phyloP scores from a whole-genome alignment of 2,888 invertebrate genomes.

The Argyresthia goedartella region DNA sequence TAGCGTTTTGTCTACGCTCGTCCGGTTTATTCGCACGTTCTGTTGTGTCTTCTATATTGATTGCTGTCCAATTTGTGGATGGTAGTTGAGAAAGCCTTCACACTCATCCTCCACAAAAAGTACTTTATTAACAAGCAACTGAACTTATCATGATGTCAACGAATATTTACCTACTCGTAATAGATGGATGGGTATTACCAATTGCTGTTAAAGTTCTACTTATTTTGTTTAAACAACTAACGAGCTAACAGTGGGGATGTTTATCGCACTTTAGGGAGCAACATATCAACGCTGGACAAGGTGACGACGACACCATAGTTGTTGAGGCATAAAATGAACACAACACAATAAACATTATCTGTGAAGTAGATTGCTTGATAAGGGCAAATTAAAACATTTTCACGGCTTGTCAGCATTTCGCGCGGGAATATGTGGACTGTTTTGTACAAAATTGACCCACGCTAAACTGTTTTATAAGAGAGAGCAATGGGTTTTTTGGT shows the following conservation, averaged over 20 bases:
- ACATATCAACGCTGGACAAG: constrained; percentile 1
- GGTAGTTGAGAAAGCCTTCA: no score
- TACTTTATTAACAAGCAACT: no score
- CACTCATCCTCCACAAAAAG: no score
- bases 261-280: background rate
- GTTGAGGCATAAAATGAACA: constrained; percentile 32
- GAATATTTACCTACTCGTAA: no score
- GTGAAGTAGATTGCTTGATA: constrained; percentile 39
- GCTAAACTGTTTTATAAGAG: background rate
- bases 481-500: no score
- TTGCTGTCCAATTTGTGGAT: constrained; percentile 23
- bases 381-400: constrained; percentile 32
- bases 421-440: background rate
- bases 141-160: no score
- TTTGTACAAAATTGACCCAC: background rate
- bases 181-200: no score
- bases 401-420: constrained; percentile 26
- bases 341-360: constrained; percentile 51
- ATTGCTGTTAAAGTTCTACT: no score
- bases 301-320: constrained; percentile 11
- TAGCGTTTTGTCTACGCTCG: constrained; percentile 69
- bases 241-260: no score
- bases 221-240: no score
- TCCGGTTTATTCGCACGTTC: constrained; percentile 62
- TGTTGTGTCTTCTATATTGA: constrained; percentile 36